phyloP scores from a whole-genome alignment of 2,797 vertebrate genomes.

The Taeniopygia guttata region DNA sequence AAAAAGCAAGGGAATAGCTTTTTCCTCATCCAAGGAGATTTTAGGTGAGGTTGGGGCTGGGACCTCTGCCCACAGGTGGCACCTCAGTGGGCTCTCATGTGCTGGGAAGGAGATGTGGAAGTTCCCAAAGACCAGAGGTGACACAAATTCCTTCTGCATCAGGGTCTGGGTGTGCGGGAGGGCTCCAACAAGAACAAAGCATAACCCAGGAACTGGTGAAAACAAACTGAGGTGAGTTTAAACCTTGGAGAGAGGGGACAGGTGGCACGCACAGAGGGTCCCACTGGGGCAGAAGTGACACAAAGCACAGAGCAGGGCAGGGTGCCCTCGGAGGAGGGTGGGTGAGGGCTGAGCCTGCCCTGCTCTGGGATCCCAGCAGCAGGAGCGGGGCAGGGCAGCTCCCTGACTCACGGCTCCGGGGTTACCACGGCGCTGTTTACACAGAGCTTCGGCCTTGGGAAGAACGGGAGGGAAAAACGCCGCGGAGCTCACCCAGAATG shows the following conservation, averaged over 20 bases:
- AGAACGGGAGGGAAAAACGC: neutral
- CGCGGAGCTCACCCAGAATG: neutral
- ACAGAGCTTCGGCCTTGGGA: neutral
- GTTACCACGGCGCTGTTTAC: slow-evolving; percentile 30
- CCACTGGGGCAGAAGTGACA: neutral
- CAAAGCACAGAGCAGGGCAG: neutral
- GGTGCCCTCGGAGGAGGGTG: neutral
- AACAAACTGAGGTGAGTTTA: neutral
- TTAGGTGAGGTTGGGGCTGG: neutral
- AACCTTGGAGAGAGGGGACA: neutral
- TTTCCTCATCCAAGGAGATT: neutral
- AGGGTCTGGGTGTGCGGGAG: neutral
- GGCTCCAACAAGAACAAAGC: neutral
- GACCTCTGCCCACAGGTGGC: neutral
- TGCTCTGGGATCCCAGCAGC: neutral
- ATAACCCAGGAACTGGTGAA: neutral
- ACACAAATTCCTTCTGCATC: neutral
- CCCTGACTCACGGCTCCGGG: slow-evolving; percentile 18
- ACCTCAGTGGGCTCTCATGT: fast-evolving
- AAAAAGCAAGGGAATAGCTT: fast-evolving
- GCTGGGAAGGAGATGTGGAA: neutral
- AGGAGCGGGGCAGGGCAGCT: neutral
- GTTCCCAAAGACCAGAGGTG: neutral
- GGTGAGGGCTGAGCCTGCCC: neutral
- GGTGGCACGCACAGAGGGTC: neutral